Evolutionary conservation across 1,140 invertebrate species (phyloP).

Genomic region (Neuroterus valhalla): DNA sequence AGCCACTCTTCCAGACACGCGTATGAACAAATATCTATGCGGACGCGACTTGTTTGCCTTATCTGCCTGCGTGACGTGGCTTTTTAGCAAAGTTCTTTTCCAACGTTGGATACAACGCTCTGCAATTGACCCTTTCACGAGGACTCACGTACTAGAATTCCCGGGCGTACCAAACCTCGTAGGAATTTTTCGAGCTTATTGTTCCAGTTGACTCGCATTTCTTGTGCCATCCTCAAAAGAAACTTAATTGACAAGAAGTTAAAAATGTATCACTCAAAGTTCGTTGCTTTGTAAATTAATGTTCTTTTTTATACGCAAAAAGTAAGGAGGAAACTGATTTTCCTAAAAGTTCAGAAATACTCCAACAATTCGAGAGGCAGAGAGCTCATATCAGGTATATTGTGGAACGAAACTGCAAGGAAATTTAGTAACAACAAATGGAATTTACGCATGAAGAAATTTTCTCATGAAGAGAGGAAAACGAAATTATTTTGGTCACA

Average conservation of each 20-base stretch:
- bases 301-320: not conserved
- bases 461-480: too few relatives aligned
- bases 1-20: not conserved
- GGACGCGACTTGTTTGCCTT: conserved; percentile 48
- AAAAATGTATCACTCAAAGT: not conserved
- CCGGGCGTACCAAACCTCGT: conserved; percentile 35
- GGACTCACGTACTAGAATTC: conserved; percentile 21
- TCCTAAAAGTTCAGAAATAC: too few relatives aligned
- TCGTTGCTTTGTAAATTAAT: not conserved
- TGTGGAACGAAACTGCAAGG: too few relatives aligned
- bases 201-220: not conserved
- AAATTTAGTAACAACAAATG: too few relatives aligned
- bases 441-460: too few relatives aligned
- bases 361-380: not conserved
- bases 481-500: too few relatives aligned
- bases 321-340: not conserved
- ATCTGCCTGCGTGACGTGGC: conserved; percentile 54
- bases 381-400: too few relatives aligned
- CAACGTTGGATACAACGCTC: conserved; percentile 37
- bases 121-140: conserved; percentile 38
- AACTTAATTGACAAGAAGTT: not conserved
- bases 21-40: conserved; percentile 32
- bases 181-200: conserved; percentile 31
- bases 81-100: conserved; percentile 54
- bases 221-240: not conserved